These are phyloP conservation scores for Donacobius atricapilla DNA, from an alignment of 2,113 vertebrate species.

Conservation along the genomic window DNA sequence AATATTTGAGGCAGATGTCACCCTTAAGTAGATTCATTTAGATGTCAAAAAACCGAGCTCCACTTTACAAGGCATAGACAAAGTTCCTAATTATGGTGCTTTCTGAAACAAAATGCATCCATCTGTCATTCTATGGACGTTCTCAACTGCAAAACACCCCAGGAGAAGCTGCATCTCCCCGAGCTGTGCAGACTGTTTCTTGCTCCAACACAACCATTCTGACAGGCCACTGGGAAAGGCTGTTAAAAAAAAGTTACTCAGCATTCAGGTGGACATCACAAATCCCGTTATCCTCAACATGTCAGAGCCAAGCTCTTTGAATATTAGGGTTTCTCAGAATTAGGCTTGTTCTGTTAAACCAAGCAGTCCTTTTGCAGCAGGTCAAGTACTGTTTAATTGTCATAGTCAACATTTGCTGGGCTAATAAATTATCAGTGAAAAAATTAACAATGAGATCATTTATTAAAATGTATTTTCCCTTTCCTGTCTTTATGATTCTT, in stretches of 20 bases:
- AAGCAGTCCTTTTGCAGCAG: not conserved
- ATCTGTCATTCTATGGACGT: not conserved
- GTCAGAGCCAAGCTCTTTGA: not conserved
- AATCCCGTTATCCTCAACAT: not conserved
- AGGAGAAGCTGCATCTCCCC: not conserved
- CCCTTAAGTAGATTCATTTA: not conserved
- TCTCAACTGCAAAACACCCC: not conserved
- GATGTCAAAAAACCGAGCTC: not conserved
- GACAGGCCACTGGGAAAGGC: not conserved
- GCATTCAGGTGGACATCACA: not conserved
- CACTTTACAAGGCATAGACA: not conserved
- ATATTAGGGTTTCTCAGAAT: not conserved
- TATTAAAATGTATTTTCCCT: conserved; percentile 29
- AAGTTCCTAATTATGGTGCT: not conserved
- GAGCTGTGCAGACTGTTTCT: not conserved
- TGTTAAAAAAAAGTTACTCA: not conserved
- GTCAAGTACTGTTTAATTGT: not conserved
- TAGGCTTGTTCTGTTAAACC: not conserved
- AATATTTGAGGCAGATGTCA: not conserved
- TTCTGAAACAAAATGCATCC: not conserved
- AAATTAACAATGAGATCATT: conserved; percentile 41
- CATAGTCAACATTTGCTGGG: not conserved
- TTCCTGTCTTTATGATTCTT: conserved; percentile 55
- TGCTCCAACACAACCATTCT: not conserved
- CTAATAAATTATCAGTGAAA: conserved; percentile 40